Evolutionary conservation across 53 echinoderm and acorn worm genomes (phyloP), one percentile per base, ranked within the genome.

Genomic region (Luidia sarsii): DNA sequence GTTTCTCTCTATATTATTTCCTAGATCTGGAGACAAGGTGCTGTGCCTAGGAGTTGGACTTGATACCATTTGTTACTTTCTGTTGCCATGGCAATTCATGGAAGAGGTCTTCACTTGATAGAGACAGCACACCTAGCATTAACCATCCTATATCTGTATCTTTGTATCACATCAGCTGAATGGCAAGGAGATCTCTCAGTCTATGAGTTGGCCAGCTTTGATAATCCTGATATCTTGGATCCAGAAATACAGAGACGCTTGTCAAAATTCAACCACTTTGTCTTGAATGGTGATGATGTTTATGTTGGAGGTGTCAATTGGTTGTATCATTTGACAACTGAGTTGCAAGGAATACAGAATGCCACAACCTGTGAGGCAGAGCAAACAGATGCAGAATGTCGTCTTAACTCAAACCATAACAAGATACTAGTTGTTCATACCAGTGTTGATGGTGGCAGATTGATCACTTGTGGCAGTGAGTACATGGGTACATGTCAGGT

Each of bases 381-480:
- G 31, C 57, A 70, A 15, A 56, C 18, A n/a, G n/a, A n/a, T 61
- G n/a, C 21, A 7, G 2, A 24, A 20, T 19, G 24, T 7, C 33
- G 36, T 3, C 18, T 13, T 21, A 57, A 57, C 41, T 41, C 48
- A 9, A 88, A 88, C 55, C 61, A 71, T 49, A 88, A 88, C 38
- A 88, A 88, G 72, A 64, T 88, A 32, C 73, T 88, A n/a, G 73
- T 66, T 1, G 11, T 88, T n/a, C 65, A 88, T 9, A 38, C 33
- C 34, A 51, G 73, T 1, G 11, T 88, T n/a, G 74, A 88, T 9
- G 39, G 48, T 45, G 56, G 73, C 28, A 33, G 67, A 18, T 15
- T 88, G 35, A 82, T 88, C 27, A 73, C 82, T 29, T 88, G 82
- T 57, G 88, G 82, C 5, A 72, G 75, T 65, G 73, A 49, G 35